Evolutionary conservation across 2,888 invertebrate species (phyloP).

Genomic region (Cephus nigrinus): DNA sequence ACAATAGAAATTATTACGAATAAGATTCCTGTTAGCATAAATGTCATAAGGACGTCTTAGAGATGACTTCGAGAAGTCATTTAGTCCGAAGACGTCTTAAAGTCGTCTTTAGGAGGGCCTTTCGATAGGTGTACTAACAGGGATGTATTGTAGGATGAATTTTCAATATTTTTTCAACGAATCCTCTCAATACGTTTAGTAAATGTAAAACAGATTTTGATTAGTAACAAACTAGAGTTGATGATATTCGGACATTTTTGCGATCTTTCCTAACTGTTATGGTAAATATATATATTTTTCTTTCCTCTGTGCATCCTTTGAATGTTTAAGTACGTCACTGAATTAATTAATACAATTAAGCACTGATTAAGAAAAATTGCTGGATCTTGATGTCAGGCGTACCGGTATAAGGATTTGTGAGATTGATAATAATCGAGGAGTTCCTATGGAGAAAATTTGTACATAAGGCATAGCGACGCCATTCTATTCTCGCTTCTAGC

Average conservation of each 20-base stretch:
- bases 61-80: background rate
- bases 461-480: slow-evolving; percentile 44
- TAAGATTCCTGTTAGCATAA: background rate
- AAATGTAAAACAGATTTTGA: background rate
- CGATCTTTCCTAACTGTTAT: background rate
- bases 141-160: too few relatives aligned
- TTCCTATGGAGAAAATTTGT: slow-evolving; percentile 29
- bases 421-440: background rate
- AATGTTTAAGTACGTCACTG: background rate
- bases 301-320: background rate
- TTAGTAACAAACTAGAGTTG: background rate
- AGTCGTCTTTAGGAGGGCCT: too few relatives aligned
- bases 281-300: background rate
- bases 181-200: background rate
- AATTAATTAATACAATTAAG: background rate
- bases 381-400: background rate
- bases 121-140: too few relatives aligned
- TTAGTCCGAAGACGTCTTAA: background rate
- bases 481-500: slow-evolving; percentile 13
- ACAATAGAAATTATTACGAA: background rate
- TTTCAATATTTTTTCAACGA: background rate
- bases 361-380: background rate
- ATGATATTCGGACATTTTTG: background rate
- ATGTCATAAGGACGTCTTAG: too few relatives aligned
- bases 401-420: background rate